These are phyloP conservation scores for Sinocyclocheilus anshuiensis DNA, from an alignment of 2,113 vertebrate genomes.

Conservation along the genomic window DNA sequence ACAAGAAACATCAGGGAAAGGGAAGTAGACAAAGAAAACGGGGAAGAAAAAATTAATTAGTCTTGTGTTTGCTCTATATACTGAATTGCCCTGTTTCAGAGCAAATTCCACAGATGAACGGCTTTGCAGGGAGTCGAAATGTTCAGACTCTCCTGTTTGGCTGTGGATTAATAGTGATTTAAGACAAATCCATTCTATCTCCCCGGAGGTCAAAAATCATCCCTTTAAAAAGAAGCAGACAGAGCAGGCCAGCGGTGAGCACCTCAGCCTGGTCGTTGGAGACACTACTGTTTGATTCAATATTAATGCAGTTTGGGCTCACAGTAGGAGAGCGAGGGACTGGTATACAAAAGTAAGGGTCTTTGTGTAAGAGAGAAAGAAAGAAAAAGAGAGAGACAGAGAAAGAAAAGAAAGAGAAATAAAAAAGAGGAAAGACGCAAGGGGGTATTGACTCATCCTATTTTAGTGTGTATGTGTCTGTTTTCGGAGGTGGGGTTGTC, in stretches of 20 bases:
- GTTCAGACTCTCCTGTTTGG: constrained; percentile 63
- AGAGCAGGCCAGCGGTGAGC: constrained; percentile 65
- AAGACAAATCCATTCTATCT: constrained; percentile 75
- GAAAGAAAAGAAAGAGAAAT: constrained; percentile 35
- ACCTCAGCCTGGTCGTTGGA: constrained; percentile 73
- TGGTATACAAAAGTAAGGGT: constrained; percentile 74
- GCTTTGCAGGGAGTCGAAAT: constrained; percentile 21
- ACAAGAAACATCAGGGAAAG: constrained; percentile 53
- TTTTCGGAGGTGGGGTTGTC: constrained; percentile 63
- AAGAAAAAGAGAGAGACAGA: background rate
- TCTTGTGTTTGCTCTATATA: constrained; percentile 36
- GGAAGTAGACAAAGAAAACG: constrained; percentile 13
- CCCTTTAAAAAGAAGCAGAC: constrained; percentile 77
- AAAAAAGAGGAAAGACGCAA: background rate
- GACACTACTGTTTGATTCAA: constrained; percentile 82
- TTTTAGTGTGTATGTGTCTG: constrained; percentile 50
- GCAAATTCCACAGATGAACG: constrained; percentile 35
- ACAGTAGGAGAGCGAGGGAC: constrained; percentile 75
- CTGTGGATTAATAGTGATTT: constrained; percentile 77
- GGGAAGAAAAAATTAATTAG: constrained; percentile 31
- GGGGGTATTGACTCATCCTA: constrained; percentile 41
- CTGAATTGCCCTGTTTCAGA: constrained; percentile 27
- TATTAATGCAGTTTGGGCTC: constrained; percentile 82
- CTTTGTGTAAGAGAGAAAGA: constrained; percentile 62
- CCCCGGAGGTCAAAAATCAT: constrained; percentile 76